Evolutionary conservation across 2,888 invertebrate species (phyloP), one percentile per base, ranked within the genome.

Genomic region (Xestobium rufovillosum): DNA sequence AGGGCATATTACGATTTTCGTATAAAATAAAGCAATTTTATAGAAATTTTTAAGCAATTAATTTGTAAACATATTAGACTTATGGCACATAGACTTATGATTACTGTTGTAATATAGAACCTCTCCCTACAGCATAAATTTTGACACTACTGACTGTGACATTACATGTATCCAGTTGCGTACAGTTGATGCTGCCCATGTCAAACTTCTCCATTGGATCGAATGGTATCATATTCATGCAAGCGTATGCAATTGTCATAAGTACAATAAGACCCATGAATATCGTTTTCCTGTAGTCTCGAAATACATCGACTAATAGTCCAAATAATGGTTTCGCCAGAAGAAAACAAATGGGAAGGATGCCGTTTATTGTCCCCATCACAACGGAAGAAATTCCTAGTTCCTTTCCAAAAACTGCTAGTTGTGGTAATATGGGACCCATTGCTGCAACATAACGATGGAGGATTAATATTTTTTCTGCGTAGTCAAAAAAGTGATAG

Each of bases 371-470:
- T 44, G 73, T 71, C 2, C 87, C 88, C 83, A 87, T 86, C 0
- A 80, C 75, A 1, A 76, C 69, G 0, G 85, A 75, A 0, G 83
- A 80, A 14, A 87, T 73, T 4, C 87, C 87, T 47, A 87, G 64
- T 61, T 87, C 82, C 48, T 80, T 76, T 0, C 84, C 87, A 60
- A 78, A 82, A 8, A 88, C 85, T 39, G 80, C 73, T 28, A 86
- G 63, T 57, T 84, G 87, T 0, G 87, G 87, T 19, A 88, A 66
- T 31, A 88, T 76, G 0, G 87, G 86, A 0, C 87, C 87, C 66
- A 86, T 73, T 0, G 85, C 87, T 87, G 65, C 33, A 67, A 67
- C 49, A 51, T 48, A 36, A 19, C 45, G 33, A 28, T 26, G 27
- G 41, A 35, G 41, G 23, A 17, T 17, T 15, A 14, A 16, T 12